Conservation (phyloP, 2,113 vertebrate genomes). For the Callipepla californica region DNA sequence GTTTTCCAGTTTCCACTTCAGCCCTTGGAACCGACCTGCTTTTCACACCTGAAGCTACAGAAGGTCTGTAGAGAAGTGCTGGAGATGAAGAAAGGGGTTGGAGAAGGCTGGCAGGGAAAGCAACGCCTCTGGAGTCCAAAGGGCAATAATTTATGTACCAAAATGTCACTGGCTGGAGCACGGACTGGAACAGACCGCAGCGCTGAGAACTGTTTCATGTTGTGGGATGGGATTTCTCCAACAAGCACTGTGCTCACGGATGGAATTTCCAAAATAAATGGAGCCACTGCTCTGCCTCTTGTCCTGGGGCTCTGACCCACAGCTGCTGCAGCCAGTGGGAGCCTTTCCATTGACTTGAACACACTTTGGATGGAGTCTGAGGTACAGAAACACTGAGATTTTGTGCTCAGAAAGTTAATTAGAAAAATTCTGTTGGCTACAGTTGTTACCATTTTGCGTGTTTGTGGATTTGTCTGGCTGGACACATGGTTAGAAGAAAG, state of each 20-base stretch:
- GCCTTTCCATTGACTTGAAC: not conserved
- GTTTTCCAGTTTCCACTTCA: constrained; percentile 43
- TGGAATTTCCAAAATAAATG: constrained; percentile 38
- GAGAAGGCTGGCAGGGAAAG: not conserved
- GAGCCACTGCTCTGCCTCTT: not conserved
- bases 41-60: constrained; percentile 29
- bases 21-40: not conserved
- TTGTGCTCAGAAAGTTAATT: constrained; percentile 21
- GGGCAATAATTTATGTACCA: constrained; percentile 3
- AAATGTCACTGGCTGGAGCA: not conserved
- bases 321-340: not conserved
- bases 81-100: not conserved
- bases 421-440: constrained; percentile 52
- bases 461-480: constrained; percentile 52
- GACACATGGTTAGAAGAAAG: constrained; percentile 47
- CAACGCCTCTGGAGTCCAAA: not conserved
- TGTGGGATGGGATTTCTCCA: not conserved
- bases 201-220: not conserved
- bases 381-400: not conserved
- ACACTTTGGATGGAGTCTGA: constrained; percentile 9
- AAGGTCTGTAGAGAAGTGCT: not conserved
- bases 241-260: not conserved
- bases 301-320: constrained; percentile 2
- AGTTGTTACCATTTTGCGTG: constrained; percentile 27
- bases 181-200: not conserved